A percentile compares a stretch with the other conserved stretches of the same genome.
These are phyloP conservation scores for Oreochromis grahami DNA, from an alignment of 2,797 vertebrate species.

Conservation along the genomic window DNA sequence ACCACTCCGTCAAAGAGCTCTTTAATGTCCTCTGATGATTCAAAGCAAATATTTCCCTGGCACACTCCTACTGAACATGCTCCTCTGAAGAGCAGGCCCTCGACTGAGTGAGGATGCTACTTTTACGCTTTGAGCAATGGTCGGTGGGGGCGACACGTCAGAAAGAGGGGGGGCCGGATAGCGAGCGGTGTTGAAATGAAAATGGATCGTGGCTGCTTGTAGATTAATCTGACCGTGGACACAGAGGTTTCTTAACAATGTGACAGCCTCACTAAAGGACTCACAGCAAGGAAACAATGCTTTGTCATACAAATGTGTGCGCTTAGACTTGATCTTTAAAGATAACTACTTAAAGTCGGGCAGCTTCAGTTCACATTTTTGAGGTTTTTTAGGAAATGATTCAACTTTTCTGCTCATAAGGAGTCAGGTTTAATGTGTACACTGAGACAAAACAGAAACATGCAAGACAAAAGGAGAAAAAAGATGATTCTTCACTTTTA, in stretches of 20 bases:
- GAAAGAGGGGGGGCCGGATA: neutral
- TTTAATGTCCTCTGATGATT: slow-evolving; percentile 69
- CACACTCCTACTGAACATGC: slow-evolving; percentile 39
- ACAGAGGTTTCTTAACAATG: neutral
- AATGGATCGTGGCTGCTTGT: neutral
- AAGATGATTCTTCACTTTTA: neutral
- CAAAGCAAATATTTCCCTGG: slow-evolving; percentile 66
- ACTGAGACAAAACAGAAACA: neutral
- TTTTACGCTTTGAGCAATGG: slow-evolving; percentile 7
- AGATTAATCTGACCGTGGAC: neutral
- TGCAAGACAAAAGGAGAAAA: neutral
- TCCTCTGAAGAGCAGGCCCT: slow-evolving; percentile 47
- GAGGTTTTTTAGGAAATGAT: neutral
- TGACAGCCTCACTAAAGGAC: neutral
- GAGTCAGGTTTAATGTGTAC: neutral
- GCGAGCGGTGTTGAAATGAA: slow-evolving; percentile 32
- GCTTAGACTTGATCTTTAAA: neutral
- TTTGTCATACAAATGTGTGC: neutral
- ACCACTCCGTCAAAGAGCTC: slow-evolving; percentile 60
- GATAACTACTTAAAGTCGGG: neutral
- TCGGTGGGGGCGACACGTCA: neutral
- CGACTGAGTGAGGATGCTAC: slow-evolving; percentile 30
- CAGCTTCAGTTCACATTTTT: neutral
- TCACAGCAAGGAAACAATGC: neutral
- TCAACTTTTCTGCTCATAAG: neutral